phyloP scores from a whole-genome alignment of 2,888 invertebrate genomes.

The Lithophane socia region DNA sequence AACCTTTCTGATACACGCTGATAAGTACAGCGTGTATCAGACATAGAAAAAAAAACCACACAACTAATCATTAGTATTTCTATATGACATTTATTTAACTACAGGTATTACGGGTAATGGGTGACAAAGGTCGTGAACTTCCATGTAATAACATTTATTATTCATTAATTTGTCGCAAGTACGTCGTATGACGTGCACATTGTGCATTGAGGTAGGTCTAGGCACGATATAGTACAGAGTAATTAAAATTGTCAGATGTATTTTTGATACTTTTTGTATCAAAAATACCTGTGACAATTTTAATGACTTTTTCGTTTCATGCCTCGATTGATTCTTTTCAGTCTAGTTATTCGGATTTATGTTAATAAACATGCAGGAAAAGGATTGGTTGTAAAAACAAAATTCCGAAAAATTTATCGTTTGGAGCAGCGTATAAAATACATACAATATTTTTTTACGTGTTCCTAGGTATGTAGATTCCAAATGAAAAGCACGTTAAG shows the following conservation, averaged over 20 bases:
- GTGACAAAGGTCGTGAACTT: conserved; percentile 66
- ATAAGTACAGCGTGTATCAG: too few relatives aligned
- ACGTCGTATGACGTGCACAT: conserved; percentile 53
- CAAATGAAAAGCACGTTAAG: neutral
- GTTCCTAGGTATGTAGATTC: too few relatives aligned
- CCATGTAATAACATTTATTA: conserved; percentile 50
- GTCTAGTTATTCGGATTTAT: neutral
- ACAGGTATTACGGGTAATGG: conserved; percentile 22
- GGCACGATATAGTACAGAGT: conserved; percentile 63
- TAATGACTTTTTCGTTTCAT: neutral
- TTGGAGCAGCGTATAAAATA: neutral
- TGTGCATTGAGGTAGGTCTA: conserved; percentile 72
- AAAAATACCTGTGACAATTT: too few relatives aligned
- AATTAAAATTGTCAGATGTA: conserved; percentile 34
- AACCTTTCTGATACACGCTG: too few relatives aligned
- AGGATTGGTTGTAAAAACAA: neutral
- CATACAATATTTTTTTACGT: neutral
- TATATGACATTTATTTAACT: conserved; percentile 7
- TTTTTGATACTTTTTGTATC: neutral
- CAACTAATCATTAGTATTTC: neutral
- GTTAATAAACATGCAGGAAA: neutral
- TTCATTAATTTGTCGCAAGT: conserved; percentile 53
- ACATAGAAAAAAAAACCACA: neutral
- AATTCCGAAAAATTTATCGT: neutral
- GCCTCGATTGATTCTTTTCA: neutral